Evolutionary conservation across 2,797 vertebrate species (phyloP).

Genomic region (Rhadinocentrus ornatus): DNA sequence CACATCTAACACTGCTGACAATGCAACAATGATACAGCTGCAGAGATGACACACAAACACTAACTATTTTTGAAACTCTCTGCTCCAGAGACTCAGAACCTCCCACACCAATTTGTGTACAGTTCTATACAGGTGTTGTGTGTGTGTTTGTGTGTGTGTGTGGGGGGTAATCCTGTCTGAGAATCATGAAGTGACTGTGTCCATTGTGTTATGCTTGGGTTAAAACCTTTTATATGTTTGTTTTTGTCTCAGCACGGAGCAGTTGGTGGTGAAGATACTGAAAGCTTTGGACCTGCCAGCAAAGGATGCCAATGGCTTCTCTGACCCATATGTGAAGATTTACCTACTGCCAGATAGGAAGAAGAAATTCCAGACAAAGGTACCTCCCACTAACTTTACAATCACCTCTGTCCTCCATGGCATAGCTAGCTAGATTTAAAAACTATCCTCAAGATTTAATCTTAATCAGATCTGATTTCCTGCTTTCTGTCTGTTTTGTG

Average conservation of each 20-base stretch:
- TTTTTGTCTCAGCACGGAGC: slow-evolving; percentile 84
- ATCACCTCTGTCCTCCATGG: background rate
- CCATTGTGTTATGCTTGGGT: slow-evolving; percentile 9
- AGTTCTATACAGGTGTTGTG: slow-evolving; percentile 44
- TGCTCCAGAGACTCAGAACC: slow-evolving; percentile 41
- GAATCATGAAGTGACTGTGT: slow-evolving; percentile 25
- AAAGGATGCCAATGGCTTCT: slow-evolving; percentile 93
- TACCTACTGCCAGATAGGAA: slow-evolving; percentile 95
- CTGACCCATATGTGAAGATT: slow-evolving; percentile 94
- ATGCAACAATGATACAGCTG: slow-evolving; percentile 52
- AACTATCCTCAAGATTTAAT: background rate
- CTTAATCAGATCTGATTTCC: background rate
- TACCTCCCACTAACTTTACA: slow-evolving; percentile 45
- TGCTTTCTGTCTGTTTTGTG: slow-evolving; percentile 13
- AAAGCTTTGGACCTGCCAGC: slow-evolving; percentile 92
- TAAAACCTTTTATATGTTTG: slow-evolving; percentile 20
- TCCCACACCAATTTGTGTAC: slow-evolving; percentile 48
- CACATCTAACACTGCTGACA: slow-evolving; percentile 46
- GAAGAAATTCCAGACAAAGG: slow-evolving; percentile 96
- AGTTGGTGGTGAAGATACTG: slow-evolving; percentile 92
- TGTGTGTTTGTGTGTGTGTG: slow-evolving; percentile 15
- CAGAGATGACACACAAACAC: slow-evolving; percentile 36
- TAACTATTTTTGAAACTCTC: slow-evolving; percentile 20
- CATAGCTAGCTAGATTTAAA: too few relatives aligned
- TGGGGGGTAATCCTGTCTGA: slow-evolving; percentile 48